Evolutionary conservation across 2,888 invertebrate species (phyloP).

Genomic region (Ryuthela nishihirai): DNA sequence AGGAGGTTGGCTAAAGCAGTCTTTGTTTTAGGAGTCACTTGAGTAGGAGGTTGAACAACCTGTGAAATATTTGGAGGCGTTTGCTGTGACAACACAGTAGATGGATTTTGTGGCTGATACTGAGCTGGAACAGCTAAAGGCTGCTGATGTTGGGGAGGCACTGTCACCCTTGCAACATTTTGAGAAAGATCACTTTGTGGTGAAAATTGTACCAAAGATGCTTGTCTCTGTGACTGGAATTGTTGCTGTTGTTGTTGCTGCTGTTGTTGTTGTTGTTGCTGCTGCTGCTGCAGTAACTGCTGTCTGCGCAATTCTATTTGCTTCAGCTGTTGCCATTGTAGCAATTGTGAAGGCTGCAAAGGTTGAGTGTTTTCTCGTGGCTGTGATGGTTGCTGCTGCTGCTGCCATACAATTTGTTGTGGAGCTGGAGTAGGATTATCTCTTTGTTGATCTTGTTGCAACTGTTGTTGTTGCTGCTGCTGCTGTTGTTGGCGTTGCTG

Average conservation of each 20-base stretch:
- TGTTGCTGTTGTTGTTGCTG: conserved; percentile 5
- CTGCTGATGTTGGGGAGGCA: conserved; percentile 9
- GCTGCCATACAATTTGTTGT: conserved; percentile 24
- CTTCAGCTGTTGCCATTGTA: conserved; percentile 57
- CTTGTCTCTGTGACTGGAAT: conserved; percentile 4
- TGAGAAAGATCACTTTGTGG: conserved; percentile 6
- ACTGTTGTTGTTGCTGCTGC: conserved; percentile 7
- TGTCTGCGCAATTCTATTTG: conserved; percentile 51
- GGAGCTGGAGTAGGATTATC: neutral
- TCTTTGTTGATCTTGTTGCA: conserved; percentile 3
- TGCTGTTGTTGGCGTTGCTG: neutral
- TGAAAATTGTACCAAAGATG: conserved; percentile 12
- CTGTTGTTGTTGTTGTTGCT: conserved; percentile 12
- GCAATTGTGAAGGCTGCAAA: conserved; percentile 52
- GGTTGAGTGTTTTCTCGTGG: conserved; percentile 13
- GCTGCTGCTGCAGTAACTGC: conserved; percentile 56
- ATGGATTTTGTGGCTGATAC: conserved; percentile 45
- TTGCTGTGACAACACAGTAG: conserved; percentile 22
- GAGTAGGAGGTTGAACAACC: conserved; percentile 27
- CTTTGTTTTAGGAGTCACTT: conserved; percentile 83
- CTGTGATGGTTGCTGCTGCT: conserved; percentile 39
- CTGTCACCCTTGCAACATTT: neutral
- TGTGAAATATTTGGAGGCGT: conserved; percentile 20
- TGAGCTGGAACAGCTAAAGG: conserved; percentile 42
- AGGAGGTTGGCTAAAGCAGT: conserved; percentile 93